Evolutionary conservation across 2,888 invertebrate species (phyloP).

Genomic region (Dryococelus australis): DNA sequence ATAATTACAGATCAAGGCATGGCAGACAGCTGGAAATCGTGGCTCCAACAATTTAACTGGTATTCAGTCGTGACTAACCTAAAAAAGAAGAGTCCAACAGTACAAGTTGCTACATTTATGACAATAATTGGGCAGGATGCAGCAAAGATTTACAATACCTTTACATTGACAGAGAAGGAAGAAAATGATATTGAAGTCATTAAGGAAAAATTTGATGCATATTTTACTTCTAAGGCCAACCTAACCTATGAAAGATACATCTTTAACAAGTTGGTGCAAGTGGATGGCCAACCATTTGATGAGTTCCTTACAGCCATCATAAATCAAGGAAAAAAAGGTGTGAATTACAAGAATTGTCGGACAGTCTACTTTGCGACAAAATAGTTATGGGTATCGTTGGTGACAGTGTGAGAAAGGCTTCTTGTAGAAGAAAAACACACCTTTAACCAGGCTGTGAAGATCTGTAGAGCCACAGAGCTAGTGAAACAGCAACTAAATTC

Average conservation of each 20-base stretch:
- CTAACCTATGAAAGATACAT: neutral
- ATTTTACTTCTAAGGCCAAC: neutral
- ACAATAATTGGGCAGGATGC: too few relatives aligned
- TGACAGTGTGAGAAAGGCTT: neutral
- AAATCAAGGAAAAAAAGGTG: neutral
- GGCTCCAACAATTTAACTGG: neutral
- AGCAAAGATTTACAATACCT: too few relatives aligned
- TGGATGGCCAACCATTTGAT: neutral
- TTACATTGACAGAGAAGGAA: neutral
- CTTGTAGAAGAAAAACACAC: too few relatives aligned
- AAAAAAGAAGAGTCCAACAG: too few relatives aligned
- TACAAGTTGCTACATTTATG: neutral
- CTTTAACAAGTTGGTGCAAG: neutral
- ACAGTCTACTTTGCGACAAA: neutral
- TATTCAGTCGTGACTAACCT: neutral
- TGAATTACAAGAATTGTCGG: neutral
- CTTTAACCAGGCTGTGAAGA: too few relatives aligned
- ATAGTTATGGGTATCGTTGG: neutral
- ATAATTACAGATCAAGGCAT: neutral
- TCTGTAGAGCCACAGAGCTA: too few relatives aligned
- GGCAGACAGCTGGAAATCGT: neutral
- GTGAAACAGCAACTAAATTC: too few relatives aligned
- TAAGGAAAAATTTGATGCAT: neutral
- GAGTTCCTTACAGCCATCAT: neutral
- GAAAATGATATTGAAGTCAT: neutral